phyloP scores from a whole-genome alignment of 2,888 invertebrate species.

The Caenorhabditis angaria region DNA sequence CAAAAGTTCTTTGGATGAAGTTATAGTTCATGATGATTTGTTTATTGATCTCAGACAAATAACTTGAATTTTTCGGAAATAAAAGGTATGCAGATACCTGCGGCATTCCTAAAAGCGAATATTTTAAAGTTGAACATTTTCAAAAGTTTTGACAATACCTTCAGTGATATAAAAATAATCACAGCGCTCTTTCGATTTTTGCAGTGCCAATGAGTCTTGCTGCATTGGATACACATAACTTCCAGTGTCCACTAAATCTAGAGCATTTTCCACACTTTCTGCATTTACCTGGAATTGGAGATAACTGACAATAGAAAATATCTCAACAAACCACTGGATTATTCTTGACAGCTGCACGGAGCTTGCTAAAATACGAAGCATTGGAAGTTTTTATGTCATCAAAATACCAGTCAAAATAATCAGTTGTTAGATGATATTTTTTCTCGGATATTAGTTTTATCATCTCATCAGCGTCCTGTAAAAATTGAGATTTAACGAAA shows the following conservation, averaged over 20 bases:
- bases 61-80: conserved; percentile 40
- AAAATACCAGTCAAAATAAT: conserved; percentile 57
- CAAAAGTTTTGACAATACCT: conserved; percentile 21
- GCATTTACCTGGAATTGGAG: conserved; percentile 26
- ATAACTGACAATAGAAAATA: background rate
- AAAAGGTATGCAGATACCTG: conserved; percentile 49
- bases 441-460: conserved; percentile 45
- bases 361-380: conserved; percentile 43
- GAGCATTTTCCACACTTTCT: conserved; percentile 50
- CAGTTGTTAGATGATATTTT: conserved; percentile 52
- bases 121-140: conserved; percentile 6
- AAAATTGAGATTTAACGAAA: background rate
- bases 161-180: conserved; percentile 58
- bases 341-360: conserved; percentile 44
- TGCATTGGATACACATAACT: conserved; percentile 60
- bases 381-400: conserved; percentile 48
- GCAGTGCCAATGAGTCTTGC: conserved; percentile 58
- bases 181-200: conserved; percentile 53
- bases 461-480: conserved; percentile 44
- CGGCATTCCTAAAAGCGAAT: conserved; percentile 36
- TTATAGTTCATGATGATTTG: conserved; percentile 47
- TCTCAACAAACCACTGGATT: conserved; percentile 50
- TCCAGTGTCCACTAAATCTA: conserved; percentile 61
- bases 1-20: conserved; percentile 50
- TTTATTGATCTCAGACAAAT: conserved; percentile 31